A percentile compares a stretch with the other conserved stretches of the same genome.
Evolutionary conservation across 2,113 vertebrate species (phyloP).

Genomic region (Mus musculus): DNA sequence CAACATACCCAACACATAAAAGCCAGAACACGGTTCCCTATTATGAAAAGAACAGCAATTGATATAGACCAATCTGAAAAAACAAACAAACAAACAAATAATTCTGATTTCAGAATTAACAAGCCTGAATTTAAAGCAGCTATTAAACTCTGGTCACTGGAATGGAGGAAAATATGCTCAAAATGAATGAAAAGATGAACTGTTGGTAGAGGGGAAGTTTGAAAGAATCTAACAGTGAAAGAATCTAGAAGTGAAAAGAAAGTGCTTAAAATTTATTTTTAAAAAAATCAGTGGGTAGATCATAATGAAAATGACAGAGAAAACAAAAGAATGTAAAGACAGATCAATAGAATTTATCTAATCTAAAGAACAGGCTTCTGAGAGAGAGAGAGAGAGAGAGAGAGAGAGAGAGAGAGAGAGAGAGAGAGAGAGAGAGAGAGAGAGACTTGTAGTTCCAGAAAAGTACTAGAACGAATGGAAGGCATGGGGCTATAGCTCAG

Average conservation of each 20-base stretch:
- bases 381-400: background rate
- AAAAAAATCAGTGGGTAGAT: background rate
- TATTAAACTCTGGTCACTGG: constrained; percentile 11
- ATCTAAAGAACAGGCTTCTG: background rate
- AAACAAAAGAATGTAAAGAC: constrained; percentile 18
- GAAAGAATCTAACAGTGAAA: background rate
- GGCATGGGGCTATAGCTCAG: background rate
- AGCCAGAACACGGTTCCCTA: background rate
- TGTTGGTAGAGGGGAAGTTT: background rate
- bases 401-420: background rate
- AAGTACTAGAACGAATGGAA: background rate
- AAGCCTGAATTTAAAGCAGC: constrained; percentile 32
- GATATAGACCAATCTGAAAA: background rate
- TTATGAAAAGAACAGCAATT: constrained; percentile 16
- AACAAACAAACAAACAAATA: background rate
- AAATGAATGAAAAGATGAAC: constrained; percentile 5
- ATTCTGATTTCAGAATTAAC: background rate
- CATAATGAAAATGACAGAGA: background rate
- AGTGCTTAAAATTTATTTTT: background rate
- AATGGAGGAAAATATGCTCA: background rate
- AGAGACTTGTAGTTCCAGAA: background rate
- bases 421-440: background rate
- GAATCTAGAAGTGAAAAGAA: constrained; percentile 33
- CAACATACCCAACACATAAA: background rate
- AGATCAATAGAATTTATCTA: background rate